A percentile compares a stretch with the other conserved stretches of the same genome.
These are phyloP conservation scores for Diorhabda elongata DNA, from an alignment of 1,140 invertebrate species.

Conservation along the genomic window DNA sequence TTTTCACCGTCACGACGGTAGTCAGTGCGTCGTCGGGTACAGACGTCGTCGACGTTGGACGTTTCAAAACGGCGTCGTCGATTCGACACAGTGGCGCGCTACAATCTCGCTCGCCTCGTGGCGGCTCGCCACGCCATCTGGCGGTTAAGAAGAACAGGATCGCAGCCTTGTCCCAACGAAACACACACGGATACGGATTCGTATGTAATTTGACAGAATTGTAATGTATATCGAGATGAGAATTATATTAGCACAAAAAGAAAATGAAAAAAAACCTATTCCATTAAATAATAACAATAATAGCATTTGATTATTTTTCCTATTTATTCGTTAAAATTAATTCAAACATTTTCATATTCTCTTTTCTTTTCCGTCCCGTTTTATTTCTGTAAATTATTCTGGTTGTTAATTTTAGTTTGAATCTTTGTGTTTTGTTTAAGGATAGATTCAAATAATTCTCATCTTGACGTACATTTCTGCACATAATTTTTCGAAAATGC, in stretches of 20 bases:
- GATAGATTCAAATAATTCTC: too few relatives aligned
- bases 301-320: background rate
- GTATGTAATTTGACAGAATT: constrained; percentile 38
- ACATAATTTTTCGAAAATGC: background rate
- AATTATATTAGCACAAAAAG: background rate
- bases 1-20: constrained; percentile 1
- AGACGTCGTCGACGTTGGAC: background rate
- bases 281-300: background rate
- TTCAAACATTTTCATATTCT: too few relatives aligned
- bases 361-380: too few relatives aligned
- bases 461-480: too few relatives aligned
- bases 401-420: too few relatives aligned
- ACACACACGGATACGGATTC: constrained; percentile 50
- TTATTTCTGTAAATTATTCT: too few relatives aligned
- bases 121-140: constrained; percentile 63
- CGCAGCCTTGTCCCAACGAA: constrained; percentile 55
- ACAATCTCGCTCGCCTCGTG: constrained; percentile 61
- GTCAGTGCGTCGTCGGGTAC: constrained; percentile 13
- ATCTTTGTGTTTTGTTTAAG: too few relatives aligned
- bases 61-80: constrained; percentile 4
- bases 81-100: constrained; percentile 53
- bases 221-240: background rate
- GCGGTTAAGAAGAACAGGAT: constrained; percentile 57
- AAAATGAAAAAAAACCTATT: background rate
- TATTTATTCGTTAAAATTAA: background rate